These are phyloP conservation scores for Euplexia lucipara DNA, from an alignment of 2,888 invertebrate genomes.

Conservation along the genomic window DNA sequence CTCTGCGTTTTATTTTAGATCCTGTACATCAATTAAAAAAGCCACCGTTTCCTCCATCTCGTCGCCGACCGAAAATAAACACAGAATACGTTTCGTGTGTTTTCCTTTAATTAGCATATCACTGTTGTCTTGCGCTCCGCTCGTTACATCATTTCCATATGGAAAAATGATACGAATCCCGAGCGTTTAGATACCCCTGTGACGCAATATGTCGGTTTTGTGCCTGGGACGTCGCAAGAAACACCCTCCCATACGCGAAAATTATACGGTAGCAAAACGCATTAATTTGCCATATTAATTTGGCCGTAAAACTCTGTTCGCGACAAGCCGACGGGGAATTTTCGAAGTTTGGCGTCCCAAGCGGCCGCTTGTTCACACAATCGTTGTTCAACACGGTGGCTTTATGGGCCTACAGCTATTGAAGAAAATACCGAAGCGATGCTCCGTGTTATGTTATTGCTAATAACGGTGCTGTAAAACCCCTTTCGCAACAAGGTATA, in stretches of 20 bases:
- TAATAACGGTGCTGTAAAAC: constrained; percentile 82
- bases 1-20: constrained; percentile 38
- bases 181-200: constrained; percentile 67
- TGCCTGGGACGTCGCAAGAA: constrained; percentile 81
- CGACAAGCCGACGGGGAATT: constrained; percentile 88
- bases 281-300: constrained; percentile 92
- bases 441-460: constrained; percentile 81
- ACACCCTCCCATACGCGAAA: constrained; percentile 84
- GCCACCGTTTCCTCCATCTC: constrained; percentile 72
- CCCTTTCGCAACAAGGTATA: constrained; percentile 71
- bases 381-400: constrained; percentile 77
- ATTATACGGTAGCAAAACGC: constrained; percentile 89
- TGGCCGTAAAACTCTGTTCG: constrained; percentile 91
- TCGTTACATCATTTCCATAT: constrained; percentile 89
- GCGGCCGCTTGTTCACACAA: constrained; percentile 89
- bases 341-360: constrained; percentile 87
- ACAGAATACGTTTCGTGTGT: constrained; percentile 81
- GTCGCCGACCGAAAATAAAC: constrained; percentile 85
- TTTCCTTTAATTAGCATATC: constrained; percentile 91
- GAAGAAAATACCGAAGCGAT: constrained; percentile 79
- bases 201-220: constrained; percentile 72
- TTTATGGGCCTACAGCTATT: constrained; percentile 83
- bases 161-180: constrained; percentile 89
- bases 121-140: constrained; percentile 88
- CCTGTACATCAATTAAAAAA: constrained; percentile 62